Evolutionary conservation across 2,797 vertebrate species (phyloP).

Genomic region (Chiloscyllium punctatum): DNA sequence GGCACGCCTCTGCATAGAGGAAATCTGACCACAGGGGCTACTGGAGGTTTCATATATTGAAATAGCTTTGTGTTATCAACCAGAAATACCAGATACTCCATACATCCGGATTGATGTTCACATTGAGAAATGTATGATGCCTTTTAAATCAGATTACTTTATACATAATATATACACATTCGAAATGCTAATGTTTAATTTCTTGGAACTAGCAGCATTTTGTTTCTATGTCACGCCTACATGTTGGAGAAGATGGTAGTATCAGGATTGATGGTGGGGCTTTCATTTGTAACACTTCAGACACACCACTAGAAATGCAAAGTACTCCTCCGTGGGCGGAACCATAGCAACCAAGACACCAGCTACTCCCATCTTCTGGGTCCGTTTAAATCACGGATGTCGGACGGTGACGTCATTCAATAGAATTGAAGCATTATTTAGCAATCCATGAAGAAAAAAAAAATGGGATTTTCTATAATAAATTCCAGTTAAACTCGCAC

Average conservation of each 20-base stretch:
- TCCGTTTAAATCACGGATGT: not conserved
- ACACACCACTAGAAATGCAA: not conserved
- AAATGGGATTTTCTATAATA: too few species aligned
- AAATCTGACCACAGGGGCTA: not conserved
- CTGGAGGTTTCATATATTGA: not conserved
- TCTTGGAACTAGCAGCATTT: not conserved
- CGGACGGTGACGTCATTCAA: not conserved
- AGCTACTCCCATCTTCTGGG: not conserved
- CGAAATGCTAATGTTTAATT: not conserved
- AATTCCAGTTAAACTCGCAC: not conserved
- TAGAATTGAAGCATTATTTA: not conserved
- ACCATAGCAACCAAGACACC: conserved; percentile 17
- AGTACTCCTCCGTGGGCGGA: not conserved
- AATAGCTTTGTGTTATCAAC: not conserved
- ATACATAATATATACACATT: too few species aligned
- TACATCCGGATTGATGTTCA: not conserved
- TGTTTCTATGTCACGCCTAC: not conserved
- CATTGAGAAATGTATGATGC: not conserved
- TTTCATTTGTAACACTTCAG: conserved; percentile 31
- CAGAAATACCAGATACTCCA: not conserved
- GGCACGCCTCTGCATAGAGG: not conserved
- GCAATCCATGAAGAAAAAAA: not conserved
- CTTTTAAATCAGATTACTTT: not conserved
- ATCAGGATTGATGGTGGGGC: not conserved
- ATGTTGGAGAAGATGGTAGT: not conserved